These are phyloP conservation scores for Ladona fulva DNA, from an alignment of 1,140 invertebrate species.

Conservation along the genomic window DNA sequence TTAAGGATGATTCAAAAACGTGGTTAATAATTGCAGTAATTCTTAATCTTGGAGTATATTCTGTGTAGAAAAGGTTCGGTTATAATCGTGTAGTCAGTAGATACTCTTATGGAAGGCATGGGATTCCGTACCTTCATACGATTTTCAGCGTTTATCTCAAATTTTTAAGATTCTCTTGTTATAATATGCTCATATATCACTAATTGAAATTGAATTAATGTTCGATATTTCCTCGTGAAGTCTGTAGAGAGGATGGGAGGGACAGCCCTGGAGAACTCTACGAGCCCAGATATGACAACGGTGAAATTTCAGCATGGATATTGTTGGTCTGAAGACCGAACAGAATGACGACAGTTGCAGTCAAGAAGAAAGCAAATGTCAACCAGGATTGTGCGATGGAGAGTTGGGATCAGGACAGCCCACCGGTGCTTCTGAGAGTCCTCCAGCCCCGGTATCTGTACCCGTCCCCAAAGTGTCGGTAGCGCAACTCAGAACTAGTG, in stretches of 20 bases:
- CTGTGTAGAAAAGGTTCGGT: no score
- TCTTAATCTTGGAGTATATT: no score
- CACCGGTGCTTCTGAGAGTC: neutral
- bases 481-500: constrained; percentile 20
- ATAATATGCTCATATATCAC: no score
- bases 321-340: neutral
- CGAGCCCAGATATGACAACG: neutral
- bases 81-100: no score
- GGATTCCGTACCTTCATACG: no score
- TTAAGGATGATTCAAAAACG: no score
- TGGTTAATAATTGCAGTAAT: no score
- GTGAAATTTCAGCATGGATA: neutral
- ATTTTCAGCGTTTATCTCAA: no score
- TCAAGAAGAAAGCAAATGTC: neutral
- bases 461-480: neutral
- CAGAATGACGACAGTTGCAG: constrained; percentile 3
- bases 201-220: no score
- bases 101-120: no score
- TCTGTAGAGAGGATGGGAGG: neutral
- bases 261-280: neutral
- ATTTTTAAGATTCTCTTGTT: no score
- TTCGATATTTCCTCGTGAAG: no score
- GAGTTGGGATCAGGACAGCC: neutral
- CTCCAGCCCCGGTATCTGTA: neutral
- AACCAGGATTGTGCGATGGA: neutral